phyloP scores from a whole-genome alignment of 2,888 invertebrate genomes.

The Saturnia japonica region DNA sequence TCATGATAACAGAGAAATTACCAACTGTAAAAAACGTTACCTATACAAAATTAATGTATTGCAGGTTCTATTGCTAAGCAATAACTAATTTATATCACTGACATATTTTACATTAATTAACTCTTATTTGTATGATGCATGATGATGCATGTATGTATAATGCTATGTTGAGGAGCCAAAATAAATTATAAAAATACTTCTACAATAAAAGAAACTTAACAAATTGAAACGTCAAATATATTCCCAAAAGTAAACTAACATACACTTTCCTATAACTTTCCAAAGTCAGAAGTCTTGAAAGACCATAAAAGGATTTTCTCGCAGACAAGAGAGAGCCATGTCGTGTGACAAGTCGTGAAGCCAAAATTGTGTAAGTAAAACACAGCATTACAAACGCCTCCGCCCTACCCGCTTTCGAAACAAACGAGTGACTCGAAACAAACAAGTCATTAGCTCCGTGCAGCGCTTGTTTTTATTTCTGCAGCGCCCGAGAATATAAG shows the following conservation, averaged over 20 bases:
- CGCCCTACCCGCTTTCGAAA: slow-evolving; percentile 51
- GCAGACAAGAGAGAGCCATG: neutral
- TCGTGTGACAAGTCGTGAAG: too few species aligned
- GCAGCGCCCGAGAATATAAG: slow-evolving; percentile 16
- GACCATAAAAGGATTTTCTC: neutral
- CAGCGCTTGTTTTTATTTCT: slow-evolving; percentile 30
- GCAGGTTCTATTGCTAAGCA: too few species aligned
- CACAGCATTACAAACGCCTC: slow-evolving; percentile 14
- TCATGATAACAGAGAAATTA: too few species aligned
- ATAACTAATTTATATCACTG: too few species aligned
- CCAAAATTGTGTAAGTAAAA: slow-evolving; percentile 1
- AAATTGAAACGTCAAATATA: neutral
- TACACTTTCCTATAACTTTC: neutral
- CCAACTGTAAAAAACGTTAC: too few species aligned
- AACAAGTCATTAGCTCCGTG: slow-evolving; percentile 52
- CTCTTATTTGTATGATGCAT: too few species aligned
- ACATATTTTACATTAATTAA: neutral
- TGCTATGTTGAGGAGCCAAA: too few species aligned
- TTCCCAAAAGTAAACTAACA: neutral
- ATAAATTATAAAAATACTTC: too few species aligned
- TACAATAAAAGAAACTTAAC: neutral
- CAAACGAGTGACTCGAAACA: slow-evolving; percentile 48
- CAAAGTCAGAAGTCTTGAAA: neutral
- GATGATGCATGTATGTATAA: too few species aligned
- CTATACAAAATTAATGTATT: too few species aligned